Conservation (phyloP, 2,113 vertebrate genomes). For the Lepus americanus region DNA sequence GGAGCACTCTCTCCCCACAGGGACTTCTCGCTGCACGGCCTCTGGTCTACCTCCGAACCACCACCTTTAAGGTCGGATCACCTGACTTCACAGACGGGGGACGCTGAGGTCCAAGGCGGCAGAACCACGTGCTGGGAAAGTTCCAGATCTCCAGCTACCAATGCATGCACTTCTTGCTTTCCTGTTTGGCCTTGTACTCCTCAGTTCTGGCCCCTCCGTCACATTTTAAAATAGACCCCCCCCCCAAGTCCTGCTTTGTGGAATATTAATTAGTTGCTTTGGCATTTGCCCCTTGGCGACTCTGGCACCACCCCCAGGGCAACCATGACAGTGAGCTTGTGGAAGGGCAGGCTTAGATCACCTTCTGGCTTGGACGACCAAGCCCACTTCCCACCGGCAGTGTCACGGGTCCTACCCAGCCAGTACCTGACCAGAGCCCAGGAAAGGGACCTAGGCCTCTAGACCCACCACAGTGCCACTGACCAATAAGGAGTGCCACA, state of each 20-base stretch:
- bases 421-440: not conserved
- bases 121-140: not conserved
- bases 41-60: conserved; percentile 55
- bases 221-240: conserved; percentile 2
- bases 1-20: not conserved
- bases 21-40: not conserved
- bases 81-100: not conserved
- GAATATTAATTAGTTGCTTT: not conserved
- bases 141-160: not conserved
- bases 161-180: not conserved
- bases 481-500: not conserved
- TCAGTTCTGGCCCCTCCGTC: conserved; percentile 24
- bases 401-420: not conserved
- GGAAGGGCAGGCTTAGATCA: not conserved
- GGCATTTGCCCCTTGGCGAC: not conserved
- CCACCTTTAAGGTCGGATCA: conserved; percentile 17
- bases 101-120: not conserved
- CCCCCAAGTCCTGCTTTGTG: not conserved
- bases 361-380: not conserved
- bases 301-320: not conserved
- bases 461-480: not conserved
- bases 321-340: not conserved
- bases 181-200: not conserved
- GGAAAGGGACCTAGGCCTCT: not conserved
- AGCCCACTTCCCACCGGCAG: not conserved